Conservation (phyloP, 2,888 invertebrate species). For the Scelioninae gen. 1 region DNA sequence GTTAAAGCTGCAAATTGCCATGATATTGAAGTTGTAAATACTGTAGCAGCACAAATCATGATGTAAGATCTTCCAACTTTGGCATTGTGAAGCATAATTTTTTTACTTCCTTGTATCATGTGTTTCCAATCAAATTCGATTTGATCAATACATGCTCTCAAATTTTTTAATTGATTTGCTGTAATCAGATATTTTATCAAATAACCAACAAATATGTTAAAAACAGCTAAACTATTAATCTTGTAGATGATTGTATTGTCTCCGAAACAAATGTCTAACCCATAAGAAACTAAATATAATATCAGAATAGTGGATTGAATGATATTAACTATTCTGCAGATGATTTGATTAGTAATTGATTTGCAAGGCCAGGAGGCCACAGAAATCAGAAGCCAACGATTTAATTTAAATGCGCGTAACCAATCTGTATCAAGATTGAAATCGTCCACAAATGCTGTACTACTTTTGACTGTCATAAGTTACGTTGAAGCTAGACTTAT, state of each 20-base stretch:
- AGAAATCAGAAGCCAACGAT: slow-evolving; percentile 18
- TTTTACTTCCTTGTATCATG: slow-evolving; percentile 5
- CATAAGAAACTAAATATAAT: not conserved
- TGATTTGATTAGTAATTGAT: not conserved
- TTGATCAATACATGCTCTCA: slow-evolving; percentile 21
- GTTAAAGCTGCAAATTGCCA: slow-evolving; percentile 14
- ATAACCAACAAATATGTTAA: slow-evolving; percentile 13
- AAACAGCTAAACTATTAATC: not conserved
- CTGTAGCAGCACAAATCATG: not conserved
- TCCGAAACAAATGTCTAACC: not conserved
- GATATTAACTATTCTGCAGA: slow-evolving; percentile 11
- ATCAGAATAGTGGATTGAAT: not conserved
- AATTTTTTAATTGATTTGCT: not conserved
- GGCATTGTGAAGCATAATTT: slow-evolving; percentile 19
- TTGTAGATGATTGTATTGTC: not conserved
- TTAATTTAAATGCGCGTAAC: slow-evolving; percentile 8
- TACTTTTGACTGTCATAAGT: not conserved
- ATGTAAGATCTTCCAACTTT: not conserved
- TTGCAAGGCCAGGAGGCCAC: slow-evolving; percentile 32
- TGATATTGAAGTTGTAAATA: not conserved
- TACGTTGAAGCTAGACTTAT: not conserved
- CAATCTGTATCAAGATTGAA: not conserved
- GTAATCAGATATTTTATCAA: slow-evolving; percentile 2
- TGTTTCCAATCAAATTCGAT: slow-evolving; percentile 17
- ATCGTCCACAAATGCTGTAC: not conserved